These are phyloP conservation scores for Brachionus sp. DNA, from an alignment of 1,140 invertebrate genomes.

Conservation along the genomic window DNA sequence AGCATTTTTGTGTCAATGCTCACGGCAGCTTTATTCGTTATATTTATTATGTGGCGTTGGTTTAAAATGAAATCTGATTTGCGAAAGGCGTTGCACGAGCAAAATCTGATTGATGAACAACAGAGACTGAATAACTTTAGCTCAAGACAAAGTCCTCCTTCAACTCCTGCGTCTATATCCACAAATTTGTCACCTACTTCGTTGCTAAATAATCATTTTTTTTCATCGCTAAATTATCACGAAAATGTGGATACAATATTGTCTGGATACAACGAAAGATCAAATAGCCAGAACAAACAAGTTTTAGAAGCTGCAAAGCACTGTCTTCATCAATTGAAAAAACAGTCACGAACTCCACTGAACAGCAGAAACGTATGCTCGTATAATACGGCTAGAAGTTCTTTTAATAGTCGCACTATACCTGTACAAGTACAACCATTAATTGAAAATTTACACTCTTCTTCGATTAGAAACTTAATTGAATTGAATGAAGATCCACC, in stretches of 20 bases:
- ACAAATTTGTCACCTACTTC: neutral
- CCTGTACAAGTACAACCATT: neutral
- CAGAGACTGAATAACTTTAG: neutral
- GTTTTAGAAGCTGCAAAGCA: neutral
- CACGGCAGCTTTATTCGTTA: conserved; percentile 30
- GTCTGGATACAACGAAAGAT: neutral
- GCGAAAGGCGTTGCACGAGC: conserved; percentile 12
- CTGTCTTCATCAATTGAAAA: conserved; percentile 2
- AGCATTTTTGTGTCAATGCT: conserved; percentile 31
- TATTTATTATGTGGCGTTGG: conserved; percentile 45
- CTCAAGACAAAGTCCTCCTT: neutral
- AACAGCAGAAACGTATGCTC: neutral
- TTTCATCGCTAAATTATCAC: neutral
- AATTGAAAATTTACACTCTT: neutral
- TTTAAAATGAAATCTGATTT: conserved; percentile 35
- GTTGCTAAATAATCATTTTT: conserved; percentile 1
- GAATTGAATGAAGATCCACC: neutral
- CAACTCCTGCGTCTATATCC: neutral
- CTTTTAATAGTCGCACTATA: neutral
- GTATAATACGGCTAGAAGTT: neutral
- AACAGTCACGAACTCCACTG: neutral
- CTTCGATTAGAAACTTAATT: neutral
- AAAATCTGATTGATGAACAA: neutral
- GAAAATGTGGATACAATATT: neutral
- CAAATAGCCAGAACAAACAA: neutral